Evolutionary conservation across 1,140 invertebrate genomes (phyloP).

Genomic region (Physella acuta): DNA sequence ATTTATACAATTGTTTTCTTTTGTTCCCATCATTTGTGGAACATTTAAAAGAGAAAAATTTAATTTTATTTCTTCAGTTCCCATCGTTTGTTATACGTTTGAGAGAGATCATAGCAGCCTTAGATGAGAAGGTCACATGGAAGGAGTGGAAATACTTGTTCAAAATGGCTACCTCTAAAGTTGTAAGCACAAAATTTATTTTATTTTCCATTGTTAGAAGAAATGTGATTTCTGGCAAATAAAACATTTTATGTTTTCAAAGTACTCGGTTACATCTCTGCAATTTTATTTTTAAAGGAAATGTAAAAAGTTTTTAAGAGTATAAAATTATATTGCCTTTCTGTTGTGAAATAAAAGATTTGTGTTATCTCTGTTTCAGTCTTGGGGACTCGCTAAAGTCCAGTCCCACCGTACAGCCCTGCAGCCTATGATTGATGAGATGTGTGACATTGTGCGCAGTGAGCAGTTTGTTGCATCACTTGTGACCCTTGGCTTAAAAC

Average conservation of each 20-base stretch:
- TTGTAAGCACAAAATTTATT: conserved; percentile 61
- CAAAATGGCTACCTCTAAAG: conserved; percentile 71
- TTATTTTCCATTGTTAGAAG: no score
- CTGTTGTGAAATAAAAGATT: no score
- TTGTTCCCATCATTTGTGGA: background rate
- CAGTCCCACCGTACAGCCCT: conserved; percentile 61
- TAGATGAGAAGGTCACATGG: conserved; percentile 70
- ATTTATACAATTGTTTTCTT: background rate
- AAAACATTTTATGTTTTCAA: no score
- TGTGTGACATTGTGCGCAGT: conserved; percentile 66
- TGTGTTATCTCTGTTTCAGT: conserved; percentile 56
- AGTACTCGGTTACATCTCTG: no score
- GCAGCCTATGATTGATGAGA: conserved; percentile 44
- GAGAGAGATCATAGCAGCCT: conserved; percentile 66
- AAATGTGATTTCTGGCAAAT: no score
- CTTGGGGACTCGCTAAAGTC: conserved; percentile 64
- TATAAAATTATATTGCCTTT: no score
- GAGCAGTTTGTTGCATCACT: conserved; percentile 67
- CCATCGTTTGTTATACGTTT: conserved; percentile 67
- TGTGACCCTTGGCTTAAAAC: conserved; percentile 63
- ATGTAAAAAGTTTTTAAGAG: no score
- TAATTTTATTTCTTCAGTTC: no score
- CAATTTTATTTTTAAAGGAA: no score
- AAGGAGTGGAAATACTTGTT: conserved; percentile 73
- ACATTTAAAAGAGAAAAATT: background rate